Evolutionary conservation across 2,888 invertebrate species (phyloP), one percentile per base, ranked within the genome.

Genomic region (Calliphora vomitoria): DNA sequence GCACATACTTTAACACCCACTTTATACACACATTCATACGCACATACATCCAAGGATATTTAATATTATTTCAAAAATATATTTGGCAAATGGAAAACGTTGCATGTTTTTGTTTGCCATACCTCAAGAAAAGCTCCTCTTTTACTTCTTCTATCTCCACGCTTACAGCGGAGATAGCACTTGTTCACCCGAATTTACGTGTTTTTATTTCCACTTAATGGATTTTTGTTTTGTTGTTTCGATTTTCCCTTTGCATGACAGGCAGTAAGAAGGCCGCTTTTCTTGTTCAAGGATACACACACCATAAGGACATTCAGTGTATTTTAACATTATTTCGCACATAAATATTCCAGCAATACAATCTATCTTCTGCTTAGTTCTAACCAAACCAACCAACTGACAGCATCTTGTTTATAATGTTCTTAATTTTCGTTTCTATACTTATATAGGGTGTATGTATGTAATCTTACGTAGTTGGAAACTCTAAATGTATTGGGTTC

Each of bases 331-430:
- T 90, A 91, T 90, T 92, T 92, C 90, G 91, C 91, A 92, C 90
- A 92, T 92, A 92, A 91, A 92, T 91, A 90, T 91, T 85, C 87
- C 89, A 85, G 85, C 88, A 87, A 87, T 88, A 88, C 90, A 90
- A 92, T 91, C 91, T 91, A 91, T 91, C 91, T 92, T 92, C 88
- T 90, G 31, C 11, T 69, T 60, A 15, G 41, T 58, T n/a, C 41
- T 4, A 44, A 38, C 58, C 44, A 44, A 44, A 11, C 25, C 13
- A 47, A 78, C 38, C 55, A 55, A 25, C 55, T 68, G 66, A 41
- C 66, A 76, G 38, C 50, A 64, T 58, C 18, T 64, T 64, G 35
- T 53, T 35, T 53, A n/a, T 35, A 62, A 3, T 35, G 38, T 38
- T 25, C 15, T 18, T 18, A 11, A 38, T 53, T 60, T 60, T 38